Conservation (phyloP, 2,888 invertebrate genomes). For the Lacanobia oleracea region DNA sequence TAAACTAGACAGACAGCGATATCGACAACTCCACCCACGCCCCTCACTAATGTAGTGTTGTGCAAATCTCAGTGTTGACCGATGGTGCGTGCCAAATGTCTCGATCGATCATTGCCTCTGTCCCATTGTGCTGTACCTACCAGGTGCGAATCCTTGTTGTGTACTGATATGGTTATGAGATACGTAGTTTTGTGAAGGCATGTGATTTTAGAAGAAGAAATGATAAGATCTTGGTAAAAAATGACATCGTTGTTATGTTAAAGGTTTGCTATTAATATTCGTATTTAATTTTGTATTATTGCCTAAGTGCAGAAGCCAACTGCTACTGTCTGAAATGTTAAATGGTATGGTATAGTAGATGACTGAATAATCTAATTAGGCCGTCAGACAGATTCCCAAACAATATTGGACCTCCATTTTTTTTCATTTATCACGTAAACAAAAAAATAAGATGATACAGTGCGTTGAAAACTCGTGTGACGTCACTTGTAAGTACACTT, state of each 20-base stretch:
- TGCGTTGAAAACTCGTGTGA: too few species aligned
- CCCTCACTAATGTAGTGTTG: slow-evolving; percentile 74
- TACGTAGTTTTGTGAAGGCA: slow-evolving; percentile 28
- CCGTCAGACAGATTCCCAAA: too few species aligned
- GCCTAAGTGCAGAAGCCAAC: too few species aligned
- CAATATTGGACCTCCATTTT: too few species aligned
- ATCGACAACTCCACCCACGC: slow-evolving; percentile 46
- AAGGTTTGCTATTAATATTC: too few species aligned
- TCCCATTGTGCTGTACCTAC: slow-evolving; percentile 72
- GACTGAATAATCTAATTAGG: too few species aligned
- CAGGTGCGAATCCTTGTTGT: slow-evolving; percentile 76
- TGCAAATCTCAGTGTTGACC: slow-evolving; percentile 86
- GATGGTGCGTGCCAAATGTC: slow-evolving; percentile 86
- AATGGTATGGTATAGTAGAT: too few species aligned
- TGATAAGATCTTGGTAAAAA: background rate
- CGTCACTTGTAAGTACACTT: too few species aligned
- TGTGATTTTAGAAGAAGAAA: slow-evolving; percentile 18
- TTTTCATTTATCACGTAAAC: too few species aligned
- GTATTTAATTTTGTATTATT: too few species aligned
- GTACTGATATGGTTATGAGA: slow-evolving; percentile 30
- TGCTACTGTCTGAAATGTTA: too few species aligned
- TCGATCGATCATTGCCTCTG: slow-evolving; percentile 83
- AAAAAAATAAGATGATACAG: too few species aligned
- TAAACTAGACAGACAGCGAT: background rate
- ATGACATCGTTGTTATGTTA: background rate